These are phyloP conservation scores for Nomada fabriciana DNA, from an alignment of 2,888 invertebrate genomes.

Conservation along the genomic window DNA sequence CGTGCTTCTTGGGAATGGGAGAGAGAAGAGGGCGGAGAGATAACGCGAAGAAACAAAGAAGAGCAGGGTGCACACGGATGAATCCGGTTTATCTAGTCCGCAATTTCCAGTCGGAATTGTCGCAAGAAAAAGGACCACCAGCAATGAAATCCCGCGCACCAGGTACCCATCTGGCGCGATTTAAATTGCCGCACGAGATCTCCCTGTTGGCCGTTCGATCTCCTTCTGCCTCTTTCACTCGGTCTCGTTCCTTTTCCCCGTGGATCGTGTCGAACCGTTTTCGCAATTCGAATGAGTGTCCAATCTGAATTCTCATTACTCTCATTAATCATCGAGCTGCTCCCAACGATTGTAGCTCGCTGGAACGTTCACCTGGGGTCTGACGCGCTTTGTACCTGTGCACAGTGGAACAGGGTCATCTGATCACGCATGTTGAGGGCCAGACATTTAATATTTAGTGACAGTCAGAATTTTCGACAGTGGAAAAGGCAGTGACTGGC, in stretches of 20 bases:
- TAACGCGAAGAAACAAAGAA: conserved; percentile 11
- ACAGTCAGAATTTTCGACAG: no score
- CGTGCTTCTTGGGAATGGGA: conserved; percentile 15
- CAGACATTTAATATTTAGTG: no score
- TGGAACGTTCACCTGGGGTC: not conserved
- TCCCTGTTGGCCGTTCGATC: conserved; percentile 31
- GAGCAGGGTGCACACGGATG: not conserved
- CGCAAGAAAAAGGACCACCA: conserved; percentile 43
- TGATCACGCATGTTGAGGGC: no score
- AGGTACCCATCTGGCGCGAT: conserved; percentile 58
- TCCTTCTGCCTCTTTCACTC: conserved; percentile 8
- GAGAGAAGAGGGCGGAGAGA: not conserved
- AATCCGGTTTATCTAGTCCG: conserved; percentile 44
- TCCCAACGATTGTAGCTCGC: conserved; percentile 16
- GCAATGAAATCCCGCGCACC: conserved; percentile 43
- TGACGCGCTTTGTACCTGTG: not conserved
- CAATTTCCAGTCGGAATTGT: conserved; percentile 55
- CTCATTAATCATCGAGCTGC: conserved; percentile 52
- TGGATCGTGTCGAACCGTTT: conserved; percentile 24
- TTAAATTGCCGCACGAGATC: conserved; percentile 43
- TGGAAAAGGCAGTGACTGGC: no score
- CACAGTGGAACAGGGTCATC: not conserved
- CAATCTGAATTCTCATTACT: conserved; percentile 53
- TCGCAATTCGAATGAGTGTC: conserved; percentile 63
- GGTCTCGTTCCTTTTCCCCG: not conserved